Evolutionary conservation across 1,140 invertebrate species (phyloP), one percentile per base, ranked within the genome.

Genomic region (Pachypsylla venusta): DNA sequence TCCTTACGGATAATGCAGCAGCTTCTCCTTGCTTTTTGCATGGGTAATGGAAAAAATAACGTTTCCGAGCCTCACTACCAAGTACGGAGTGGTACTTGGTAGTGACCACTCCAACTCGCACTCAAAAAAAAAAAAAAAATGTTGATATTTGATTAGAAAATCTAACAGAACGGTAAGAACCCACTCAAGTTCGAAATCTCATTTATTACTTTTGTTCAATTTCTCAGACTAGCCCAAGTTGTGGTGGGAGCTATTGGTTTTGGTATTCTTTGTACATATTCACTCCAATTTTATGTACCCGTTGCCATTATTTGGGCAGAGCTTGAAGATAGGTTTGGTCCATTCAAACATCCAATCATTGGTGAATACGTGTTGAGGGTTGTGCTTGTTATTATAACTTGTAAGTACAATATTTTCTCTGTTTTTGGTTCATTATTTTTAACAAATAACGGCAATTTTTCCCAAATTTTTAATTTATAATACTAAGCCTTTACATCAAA

Each of bases 241-340:
- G 90, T 94, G 0, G 88, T 92, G 67, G 55, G 94, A 1, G 87
- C 93, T 80, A 95, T 97, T 69, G 87, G 89, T 1, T 67, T 93
- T 1, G 87, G 90, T 2, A 91, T 97, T 28, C 92, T 94, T 74
- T 80, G 95, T 28, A 90, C 90, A 0, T 97, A 95, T 70, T 85
- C 86, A 39, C 76, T 99, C 12, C 94, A 98, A 71, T 90, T 97
- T 69, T 98, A 97, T 71, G 93, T 98, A 0, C 91, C 94, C 0
- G 84, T 95, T 73, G 84, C 88, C 65, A 93, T 98, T 56, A 85
- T 95, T 55, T 64, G 63, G 62, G 60, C 60, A 3, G 61, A 62
- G 27, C 16, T 66, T 2, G 26, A 60, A 14, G 48, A 53, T 7
- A 42, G 58, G 25, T 63, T 48, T 28, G 60, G 56, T 25, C 60